Percentiles rank a stretch among this genome's conserved stretches.
Conservation (phyloP, 2,888 invertebrate species). For the Calliscelio sp. region DNA sequence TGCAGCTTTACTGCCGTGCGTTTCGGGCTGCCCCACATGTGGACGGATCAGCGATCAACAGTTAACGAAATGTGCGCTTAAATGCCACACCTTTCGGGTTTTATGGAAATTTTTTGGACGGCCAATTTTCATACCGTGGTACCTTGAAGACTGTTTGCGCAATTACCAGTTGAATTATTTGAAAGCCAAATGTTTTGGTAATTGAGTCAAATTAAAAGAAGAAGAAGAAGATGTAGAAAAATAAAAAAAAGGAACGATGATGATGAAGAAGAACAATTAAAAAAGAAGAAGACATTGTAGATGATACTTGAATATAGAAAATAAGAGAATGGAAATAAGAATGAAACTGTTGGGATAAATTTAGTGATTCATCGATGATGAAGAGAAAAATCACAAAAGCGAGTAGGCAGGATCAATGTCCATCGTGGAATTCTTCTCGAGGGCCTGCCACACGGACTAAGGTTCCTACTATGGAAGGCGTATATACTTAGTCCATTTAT, state of each 20-base stretch:
- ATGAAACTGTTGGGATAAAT: no score
- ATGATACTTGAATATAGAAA: no score
- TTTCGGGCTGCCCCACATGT: constrained; percentile 48
- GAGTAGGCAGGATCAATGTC: constrained; percentile 74
- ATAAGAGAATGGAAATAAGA: no score
- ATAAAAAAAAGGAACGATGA: no score
- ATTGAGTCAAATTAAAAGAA: no score
- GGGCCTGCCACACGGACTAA: constrained; percentile 70
- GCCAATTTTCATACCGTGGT: constrained; percentile 17
- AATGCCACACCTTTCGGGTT: constrained; percentile 42
- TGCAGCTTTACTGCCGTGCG: constrained; percentile 54
- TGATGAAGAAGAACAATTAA: no score
- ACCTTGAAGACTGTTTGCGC: not conserved
- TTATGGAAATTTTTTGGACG: constrained; percentile 43
- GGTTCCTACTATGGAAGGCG: constrained; percentile 66
- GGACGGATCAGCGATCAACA: constrained; percentile 34
- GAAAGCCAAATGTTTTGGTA: constrained; percentile 10
- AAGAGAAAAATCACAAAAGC: constrained; percentile 39
- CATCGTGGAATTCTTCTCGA: constrained; percentile 75
- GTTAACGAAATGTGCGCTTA: constrained; percentile 37
- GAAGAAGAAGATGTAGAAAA: no score
- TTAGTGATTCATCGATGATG: constrained; percentile 29
- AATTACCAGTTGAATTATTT: constrained; percentile 11
- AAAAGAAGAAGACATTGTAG: no score
- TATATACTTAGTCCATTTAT: constrained; percentile 76